Conservation (phyloP, 2,888 invertebrate genomes). For the Tetragonula carbonaria region DNA sequence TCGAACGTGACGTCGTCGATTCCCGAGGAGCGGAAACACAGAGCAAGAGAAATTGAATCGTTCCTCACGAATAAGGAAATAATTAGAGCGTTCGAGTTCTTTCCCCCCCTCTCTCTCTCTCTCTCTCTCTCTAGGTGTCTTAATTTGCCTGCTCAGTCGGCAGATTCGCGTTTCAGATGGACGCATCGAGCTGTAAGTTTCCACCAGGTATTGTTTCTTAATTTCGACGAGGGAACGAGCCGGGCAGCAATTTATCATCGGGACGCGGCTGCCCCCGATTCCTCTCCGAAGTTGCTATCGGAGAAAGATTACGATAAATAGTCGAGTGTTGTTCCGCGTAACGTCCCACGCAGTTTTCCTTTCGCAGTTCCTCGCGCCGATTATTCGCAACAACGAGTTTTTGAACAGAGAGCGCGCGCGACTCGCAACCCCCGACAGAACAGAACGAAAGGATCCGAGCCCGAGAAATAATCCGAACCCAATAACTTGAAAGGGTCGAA, state of each 20-base stretch:
- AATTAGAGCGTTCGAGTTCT: constrained; percentile 26
- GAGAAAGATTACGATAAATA: not conserved
- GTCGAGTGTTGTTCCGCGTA: not conserved
- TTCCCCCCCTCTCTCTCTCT: not conserved
- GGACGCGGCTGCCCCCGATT: not conserved
- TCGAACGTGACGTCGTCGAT: constrained; percentile 28
- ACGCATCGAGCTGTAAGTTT: constrained; percentile 2
- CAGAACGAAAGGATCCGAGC: not conserved
- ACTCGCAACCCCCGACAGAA: not conserved
- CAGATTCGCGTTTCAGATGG: not conserved
- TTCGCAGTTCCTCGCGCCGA: not conserved
- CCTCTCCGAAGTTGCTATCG: not conserved
- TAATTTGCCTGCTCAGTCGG: constrained; percentile 12
- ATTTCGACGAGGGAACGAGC: not conserved
- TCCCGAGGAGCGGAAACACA: not conserved
- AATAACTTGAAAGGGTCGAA: not conserved
- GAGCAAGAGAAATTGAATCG: not conserved
- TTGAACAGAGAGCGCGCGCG: not conserved
- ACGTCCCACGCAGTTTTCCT: not conserved
- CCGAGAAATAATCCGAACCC: not conserved
- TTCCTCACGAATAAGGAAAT: constrained; percentile 18
- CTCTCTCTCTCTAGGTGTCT: not conserved
- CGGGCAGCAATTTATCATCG: constrained; percentile 12
- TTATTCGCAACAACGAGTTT: not conserved
- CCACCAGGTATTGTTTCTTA: not conserved